Base-by-base conservation (phyloP, 37 sponge, comb jelly and placozoan genomes). In the Oopsacas minuta region DNA sequence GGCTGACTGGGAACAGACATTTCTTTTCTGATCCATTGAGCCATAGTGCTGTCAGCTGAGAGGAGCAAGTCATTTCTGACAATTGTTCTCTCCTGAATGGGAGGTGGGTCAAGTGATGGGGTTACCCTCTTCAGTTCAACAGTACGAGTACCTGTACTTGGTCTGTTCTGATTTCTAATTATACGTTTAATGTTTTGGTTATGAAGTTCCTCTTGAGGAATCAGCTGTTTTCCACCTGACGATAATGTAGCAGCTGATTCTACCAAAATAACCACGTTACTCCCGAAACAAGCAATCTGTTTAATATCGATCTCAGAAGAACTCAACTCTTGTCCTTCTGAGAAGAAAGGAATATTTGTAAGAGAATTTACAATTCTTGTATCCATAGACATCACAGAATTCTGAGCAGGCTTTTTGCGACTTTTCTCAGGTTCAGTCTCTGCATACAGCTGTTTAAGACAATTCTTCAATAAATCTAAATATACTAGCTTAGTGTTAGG, bases 241-340 rank as follows among this genome's bases (percentile, higher is more conserved):
- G 17, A 46, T 17, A 46, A 17, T 22, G 12, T 17, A 46, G 51
- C 12, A 3, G 28, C 75, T 5, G 32, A 32, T 34, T 61, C 75
- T 32, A 61, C 30, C 22, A n/a, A 12, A 3, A 61, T 10, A 61
- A 61, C 30, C 28, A 61, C 75, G 22, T 61, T 61, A 61, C 75
- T 61, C 75, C 75, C 75, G 75, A 61, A 61, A 61, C 75, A 61
- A 32, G 75, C 22, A 20, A 61, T 61, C 75, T 61, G 75, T 12
- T 61, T 61, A 3, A 61, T 61, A 25, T 32, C 28, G 75, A 20
- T 32, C 30, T 61, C 75, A 3, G 75, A 61, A 20, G 7, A 5
- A 34, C 28, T 61, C 17, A 61, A 34, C 75, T 61, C 75, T 25
- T 34, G 22, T 12, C 75, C 75, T 34, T 61, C 75, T 12, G 22